Conservation (phyloP, 2,888 invertebrate genomes). For the Phrixothrix hirtus region DNA sequence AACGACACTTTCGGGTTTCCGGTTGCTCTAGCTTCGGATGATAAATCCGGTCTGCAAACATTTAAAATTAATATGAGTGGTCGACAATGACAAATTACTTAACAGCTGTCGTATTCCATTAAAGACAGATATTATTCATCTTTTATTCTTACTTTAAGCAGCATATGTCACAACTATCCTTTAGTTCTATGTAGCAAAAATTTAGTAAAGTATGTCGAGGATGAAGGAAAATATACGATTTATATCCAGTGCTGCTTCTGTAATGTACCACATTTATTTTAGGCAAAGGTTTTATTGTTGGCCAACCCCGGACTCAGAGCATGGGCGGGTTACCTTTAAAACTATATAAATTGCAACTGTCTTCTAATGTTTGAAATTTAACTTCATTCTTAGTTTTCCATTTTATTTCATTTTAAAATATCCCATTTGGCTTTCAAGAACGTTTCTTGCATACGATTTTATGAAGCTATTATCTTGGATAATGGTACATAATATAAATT, state of each 20-base stretch:
- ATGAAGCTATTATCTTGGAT: no score
- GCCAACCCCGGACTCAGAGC: conserved; percentile 46
- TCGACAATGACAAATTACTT: no score
- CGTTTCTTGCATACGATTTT: no score
- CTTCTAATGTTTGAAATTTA: conserved; percentile 15
- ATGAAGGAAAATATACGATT: conserved; percentile 23
- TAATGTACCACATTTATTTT: conserved; percentile 48
- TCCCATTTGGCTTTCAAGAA: no score
- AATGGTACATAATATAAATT: no score
- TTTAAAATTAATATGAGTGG: conserved; percentile 15
- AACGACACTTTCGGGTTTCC: conserved; percentile 10
- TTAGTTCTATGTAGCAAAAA: no score
- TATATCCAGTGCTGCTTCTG: conserved; percentile 25
- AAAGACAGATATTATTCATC: no score
- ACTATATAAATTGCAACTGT: conserved; percentile 38
- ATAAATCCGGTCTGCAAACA: conserved; percentile 13
- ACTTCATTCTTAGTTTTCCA: conserved; percentile 9
- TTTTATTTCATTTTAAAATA: background rate
- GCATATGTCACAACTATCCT: background rate
- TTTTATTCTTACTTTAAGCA: no score
- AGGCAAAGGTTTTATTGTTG: conserved; percentile 50
- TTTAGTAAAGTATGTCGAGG: no score
- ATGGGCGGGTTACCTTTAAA: conserved; percentile 44
- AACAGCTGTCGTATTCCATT: no score
- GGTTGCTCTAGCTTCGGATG: conserved; percentile 6